Evolutionary conservation across 2,113 vertebrate species (phyloP).

Genomic region (Peromyscus maniculatus): DNA sequence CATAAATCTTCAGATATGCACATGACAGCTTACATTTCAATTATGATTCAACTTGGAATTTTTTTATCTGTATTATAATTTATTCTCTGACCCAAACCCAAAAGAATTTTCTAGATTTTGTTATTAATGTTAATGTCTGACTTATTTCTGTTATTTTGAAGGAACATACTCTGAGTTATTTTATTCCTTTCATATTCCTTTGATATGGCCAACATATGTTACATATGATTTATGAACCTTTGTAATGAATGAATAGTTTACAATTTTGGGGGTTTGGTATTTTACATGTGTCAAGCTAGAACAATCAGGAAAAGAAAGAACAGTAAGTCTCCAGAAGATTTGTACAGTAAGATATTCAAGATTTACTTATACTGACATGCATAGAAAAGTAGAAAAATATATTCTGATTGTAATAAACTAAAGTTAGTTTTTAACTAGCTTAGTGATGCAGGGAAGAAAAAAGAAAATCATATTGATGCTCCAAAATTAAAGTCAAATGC

Average conservation of each 20-base stretch:
- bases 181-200: not conserved
- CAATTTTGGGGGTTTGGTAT: not conserved
- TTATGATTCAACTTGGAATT: slow-evolving; percentile 48
- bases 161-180: not conserved
- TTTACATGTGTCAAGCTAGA: slow-evolving; percentile 47
- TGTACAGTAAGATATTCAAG: not conserved
- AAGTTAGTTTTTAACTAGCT: not conserved
- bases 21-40: not conserved
- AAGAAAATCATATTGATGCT: not conserved
- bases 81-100: not conserved
- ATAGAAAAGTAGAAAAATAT: slow-evolving; percentile 45
- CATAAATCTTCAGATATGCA: slow-evolving; percentile 29
- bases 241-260: not conserved
- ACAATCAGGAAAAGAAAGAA: not conserved
- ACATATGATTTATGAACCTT: slow-evolving; percentile 22
- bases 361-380: not conserved
- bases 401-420: not conserved
- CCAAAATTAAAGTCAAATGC: slow-evolving; percentile 34
- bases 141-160: not conserved
- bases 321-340: not conserved
- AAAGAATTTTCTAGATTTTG: slow-evolving; percentile 23
- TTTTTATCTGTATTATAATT: slow-evolving; percentile 23
- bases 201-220: not conserved
- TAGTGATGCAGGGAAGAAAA: not conserved
- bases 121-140: slow-evolving; percentile 4